Percentiles rank a stretch among this genome's conserved stretches.
These are phyloP conservation scores for Ophioderma brevispina DNA, from an alignment of 35 echinoderm and acorn worm genomes.

Conservation along the genomic window DNA sequence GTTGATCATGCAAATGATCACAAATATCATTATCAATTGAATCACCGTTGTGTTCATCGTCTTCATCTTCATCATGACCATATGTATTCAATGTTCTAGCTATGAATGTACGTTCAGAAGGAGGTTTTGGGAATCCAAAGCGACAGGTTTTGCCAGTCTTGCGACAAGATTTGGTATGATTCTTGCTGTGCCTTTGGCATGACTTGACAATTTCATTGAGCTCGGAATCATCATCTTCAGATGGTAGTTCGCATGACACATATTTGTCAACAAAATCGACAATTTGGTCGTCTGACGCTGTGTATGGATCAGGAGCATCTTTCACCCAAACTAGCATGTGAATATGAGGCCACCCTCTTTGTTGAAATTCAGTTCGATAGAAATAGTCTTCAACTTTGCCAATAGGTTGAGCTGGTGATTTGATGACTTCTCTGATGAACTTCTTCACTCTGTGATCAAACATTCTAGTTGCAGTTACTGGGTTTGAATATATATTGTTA, in stretches of 20 bases:
- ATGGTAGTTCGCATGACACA: neutral
- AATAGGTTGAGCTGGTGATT: constrained; percentile 48
- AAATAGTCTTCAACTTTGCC: constrained; percentile 47
- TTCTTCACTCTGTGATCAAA: constrained; percentile 62
- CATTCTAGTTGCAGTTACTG: constrained; percentile 79
- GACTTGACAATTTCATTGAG: neutral
- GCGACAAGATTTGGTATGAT: neutral
- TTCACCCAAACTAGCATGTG: constrained; percentile 68
- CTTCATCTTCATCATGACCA: neutral
- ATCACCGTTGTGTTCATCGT: neutral
- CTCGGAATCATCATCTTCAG: neutral
- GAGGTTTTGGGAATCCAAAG: neutral
- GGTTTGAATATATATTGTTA: constrained; percentile 46
- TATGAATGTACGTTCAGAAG: neutral
- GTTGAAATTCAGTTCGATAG: constrained; percentile 68
- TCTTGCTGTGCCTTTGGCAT: neutral
- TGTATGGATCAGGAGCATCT: constrained; percentile 53
- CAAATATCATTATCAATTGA: neutral
- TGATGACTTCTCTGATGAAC: constrained; percentile 60
- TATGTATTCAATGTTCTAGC: neutral
- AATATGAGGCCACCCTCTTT: constrained; percentile 47
- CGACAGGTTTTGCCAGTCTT: neutral
- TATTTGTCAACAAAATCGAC: constrained; percentile 59
- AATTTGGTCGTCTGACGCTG: constrained; percentile 51
- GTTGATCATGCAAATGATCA: neutral